Base-by-base conservation (phyloP, 2,113 vertebrate species). In the Indicator maculatus region DNA sequence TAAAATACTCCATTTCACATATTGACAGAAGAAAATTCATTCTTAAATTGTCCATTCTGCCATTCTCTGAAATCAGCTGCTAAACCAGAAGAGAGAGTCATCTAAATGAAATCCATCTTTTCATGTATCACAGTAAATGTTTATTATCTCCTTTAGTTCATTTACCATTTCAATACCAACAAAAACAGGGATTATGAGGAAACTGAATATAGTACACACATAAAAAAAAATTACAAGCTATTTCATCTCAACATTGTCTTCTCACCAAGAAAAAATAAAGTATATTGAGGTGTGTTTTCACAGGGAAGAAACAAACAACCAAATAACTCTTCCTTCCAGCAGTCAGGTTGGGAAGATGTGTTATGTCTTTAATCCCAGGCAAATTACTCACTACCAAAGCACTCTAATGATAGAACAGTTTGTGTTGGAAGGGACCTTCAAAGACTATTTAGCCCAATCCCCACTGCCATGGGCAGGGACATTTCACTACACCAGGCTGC, bases 311-410 rank as follows among this genome's bases (percentile, higher is more conserved):
- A 11, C 17, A 47, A 17, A 47, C 45, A 58, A 65, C 36, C 6
- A 47, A 26, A 7, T 12, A 81, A 84, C 75, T 81, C 9, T 53
- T 38, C n/a, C 41, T 81, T 38, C n/a, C 23, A 72, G 41, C 33
- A 71, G 24, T 86, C n/a, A 67, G 26, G 19, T 28, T 67, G 30
- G 23, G 19, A 93, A 74, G 9, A 60, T 19, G 23, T 27, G 39
- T 9, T 58, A 21, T 23, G 87, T 67, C 36, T 90, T 96, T 74
- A 92, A 89, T 60, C 88, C 74, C 41, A 41, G 36, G 41, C 79
- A 92, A 92, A 88, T 28, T 39, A 93, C 31, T 67, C 52, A 90
- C 2, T 86, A 59, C 31, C 36, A 94, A 84, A 95, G 61, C 77
- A 59, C 21, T 82, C 45, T 53, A 38, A 23, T 70, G 16, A 70